Percentiles rank a stretch among this genome's conserved stretches.
These are phyloP conservation scores for Bacillus rossius DNA, from an alignment of 1,140 invertebrate genomes.

Conservation along the genomic window DNA sequence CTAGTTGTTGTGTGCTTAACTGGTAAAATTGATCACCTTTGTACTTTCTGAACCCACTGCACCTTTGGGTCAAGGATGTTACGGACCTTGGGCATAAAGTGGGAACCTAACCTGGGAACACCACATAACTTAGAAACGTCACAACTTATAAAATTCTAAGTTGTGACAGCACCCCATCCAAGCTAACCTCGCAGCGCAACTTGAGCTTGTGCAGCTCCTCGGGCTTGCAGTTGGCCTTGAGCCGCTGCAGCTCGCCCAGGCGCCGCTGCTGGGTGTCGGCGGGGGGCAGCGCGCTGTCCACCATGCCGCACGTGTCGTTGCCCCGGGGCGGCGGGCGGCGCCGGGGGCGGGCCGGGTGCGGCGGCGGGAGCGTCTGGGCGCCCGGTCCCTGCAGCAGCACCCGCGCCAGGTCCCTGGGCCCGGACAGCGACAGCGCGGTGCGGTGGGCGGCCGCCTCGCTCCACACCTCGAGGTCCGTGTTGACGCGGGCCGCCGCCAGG, in stretches of 20 bases:
- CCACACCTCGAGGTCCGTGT: slow-evolving; percentile 72
- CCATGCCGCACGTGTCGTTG: slow-evolving; percentile 47
- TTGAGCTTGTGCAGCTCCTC: slow-evolving; percentile 72
- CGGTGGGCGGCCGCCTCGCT: slow-evolving; percentile 58
- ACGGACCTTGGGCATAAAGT: too few relatives aligned
- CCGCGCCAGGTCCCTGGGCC: slow-evolving; percentile 40
- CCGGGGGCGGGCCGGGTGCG: background rate
- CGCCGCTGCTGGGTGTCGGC: slow-evolving; percentile 54
- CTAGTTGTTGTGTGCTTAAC: too few relatives aligned
- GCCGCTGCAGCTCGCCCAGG: slow-evolving; percentile 59
- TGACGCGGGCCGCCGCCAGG: slow-evolving; percentile 49
- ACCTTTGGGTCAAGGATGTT: too few relatives aligned
- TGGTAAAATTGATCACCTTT: too few relatives aligned
- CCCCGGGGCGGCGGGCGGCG: slow-evolving; percentile 22
- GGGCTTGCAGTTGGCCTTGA: slow-evolving; percentile 75
- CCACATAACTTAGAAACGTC: too few relatives aligned
- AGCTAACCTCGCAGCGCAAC: slow-evolving; percentile 55
- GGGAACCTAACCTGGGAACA: too few relatives aligned
- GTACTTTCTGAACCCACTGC: too few relatives aligned
- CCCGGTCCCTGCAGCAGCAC: slow-evolving; percentile 11
- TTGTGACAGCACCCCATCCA: too few relatives aligned
- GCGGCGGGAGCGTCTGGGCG: slow-evolving; percentile 11
- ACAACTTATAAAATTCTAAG: too few relatives aligned
- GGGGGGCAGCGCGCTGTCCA: slow-evolving; percentile 61
- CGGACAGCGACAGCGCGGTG: slow-evolving; percentile 52